Conservation (phyloP, 2,888 invertebrate genomes). For the Dynastes tityus region DNA sequence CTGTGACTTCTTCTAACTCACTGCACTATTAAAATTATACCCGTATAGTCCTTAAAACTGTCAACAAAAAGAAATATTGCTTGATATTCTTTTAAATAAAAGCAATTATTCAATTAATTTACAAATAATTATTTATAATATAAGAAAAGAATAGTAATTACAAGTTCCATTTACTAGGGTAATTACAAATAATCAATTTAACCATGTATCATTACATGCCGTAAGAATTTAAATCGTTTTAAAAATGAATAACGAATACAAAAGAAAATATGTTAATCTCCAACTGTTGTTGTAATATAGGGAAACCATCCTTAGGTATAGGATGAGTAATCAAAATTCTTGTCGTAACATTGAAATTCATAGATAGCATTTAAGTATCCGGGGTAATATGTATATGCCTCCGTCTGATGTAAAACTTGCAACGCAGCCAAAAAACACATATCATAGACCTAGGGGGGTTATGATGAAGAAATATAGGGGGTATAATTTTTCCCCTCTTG, state of each 20-base stretch:
- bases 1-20: slow-evolving; percentile 35
- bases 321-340: slow-evolving; percentile 47
- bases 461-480: slow-evolving; percentile 61
- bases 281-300: slow-evolving; percentile 22
- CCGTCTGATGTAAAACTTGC: slow-evolving; percentile 47
- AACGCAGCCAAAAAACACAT: slow-evolving; percentile 43
- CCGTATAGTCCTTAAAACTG: too few relatives aligned
- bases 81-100: too few relatives aligned
- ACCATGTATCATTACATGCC: neutral
- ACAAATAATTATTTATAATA: too few relatives aligned
- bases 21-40: too few relatives aligned
- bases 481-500: slow-evolving; percentile 63
- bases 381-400: slow-evolving; percentile 47
- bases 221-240: slow-evolving; percentile 33
- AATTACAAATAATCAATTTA: too few relatives aligned
- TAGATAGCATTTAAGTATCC: slow-evolving; percentile 46
- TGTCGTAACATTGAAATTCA: slow-evolving; percentile 47
- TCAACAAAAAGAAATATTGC: too few relatives aligned
- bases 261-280: slow-evolving; percentile 43
- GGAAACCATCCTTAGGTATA: slow-evolving; percentile 42
- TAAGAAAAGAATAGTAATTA: neutral
- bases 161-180: neutral
- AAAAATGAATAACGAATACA: slow-evolving; percentile 27
- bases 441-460: slow-evolving; percentile 64
- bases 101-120: too few relatives aligned